Conservation (phyloP, 1,140 invertebrate genomes). For the Bombus impatiens region DNA sequence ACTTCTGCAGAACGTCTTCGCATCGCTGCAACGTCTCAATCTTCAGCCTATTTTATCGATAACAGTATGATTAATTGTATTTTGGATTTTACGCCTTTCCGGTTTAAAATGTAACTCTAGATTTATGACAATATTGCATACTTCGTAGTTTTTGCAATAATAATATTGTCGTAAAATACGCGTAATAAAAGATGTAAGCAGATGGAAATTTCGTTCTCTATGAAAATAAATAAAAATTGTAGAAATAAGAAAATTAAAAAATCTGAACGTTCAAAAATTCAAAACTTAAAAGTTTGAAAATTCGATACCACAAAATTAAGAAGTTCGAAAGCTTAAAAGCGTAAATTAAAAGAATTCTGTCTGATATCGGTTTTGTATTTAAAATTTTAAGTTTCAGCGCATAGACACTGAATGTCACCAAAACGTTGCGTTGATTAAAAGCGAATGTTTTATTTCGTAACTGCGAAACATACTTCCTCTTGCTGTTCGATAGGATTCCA, state of each 20-base stretch:
- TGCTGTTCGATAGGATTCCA: conserved; percentile 84
- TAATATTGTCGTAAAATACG: background rate
- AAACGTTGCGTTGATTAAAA: background rate
- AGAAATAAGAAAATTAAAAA: conserved; percentile 4
- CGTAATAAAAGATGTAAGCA: background rate
- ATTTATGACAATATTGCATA: background rate
- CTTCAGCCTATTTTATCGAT: conserved; percentile 83
- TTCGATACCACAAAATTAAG: background rate
- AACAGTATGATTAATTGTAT: conserved; percentile 39
- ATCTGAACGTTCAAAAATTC: background rate
- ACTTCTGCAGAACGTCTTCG: conserved; percentile 85
- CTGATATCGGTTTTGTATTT: background rate
- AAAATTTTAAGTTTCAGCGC: background rate
- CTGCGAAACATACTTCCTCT: conserved; percentile 83
- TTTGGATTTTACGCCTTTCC: background rate
- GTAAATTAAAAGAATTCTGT: background rate
- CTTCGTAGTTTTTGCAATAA: background rate
- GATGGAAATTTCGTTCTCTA: too few species aligned
- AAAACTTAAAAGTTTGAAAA: conserved; percentile 7
- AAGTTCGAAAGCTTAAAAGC: background rate
- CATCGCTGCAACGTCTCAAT: conserved; percentile 86
- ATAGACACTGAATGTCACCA: background rate
- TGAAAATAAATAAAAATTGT: background rate
- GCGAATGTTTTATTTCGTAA: background rate
- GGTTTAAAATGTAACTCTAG: background rate